Base-by-base conservation (phyloP, 2,888 invertebrate species). In the Epistrophe grossulariae region DNA sequence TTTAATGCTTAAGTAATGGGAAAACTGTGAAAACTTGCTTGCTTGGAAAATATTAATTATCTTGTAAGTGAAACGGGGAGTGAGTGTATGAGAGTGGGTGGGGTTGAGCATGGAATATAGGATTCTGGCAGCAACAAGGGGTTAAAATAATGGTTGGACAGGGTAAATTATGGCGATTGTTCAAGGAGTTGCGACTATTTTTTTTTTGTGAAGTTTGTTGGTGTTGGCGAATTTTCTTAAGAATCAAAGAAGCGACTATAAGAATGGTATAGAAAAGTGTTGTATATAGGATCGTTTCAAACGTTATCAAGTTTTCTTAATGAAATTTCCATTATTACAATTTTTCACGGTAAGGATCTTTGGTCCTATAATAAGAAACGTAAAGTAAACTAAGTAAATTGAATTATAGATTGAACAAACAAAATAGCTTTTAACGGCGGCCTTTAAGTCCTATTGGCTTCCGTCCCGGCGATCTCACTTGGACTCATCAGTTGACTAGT, bases 21-120 rank as follows among this genome's bases (percentile, higher is more conserved):
- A 76, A 87, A 87, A 87, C 76, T 76, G 87, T 76, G 83, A 76
- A 87, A 87, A 87, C 76, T 79, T 87, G 87, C 76, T 87, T 87
- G 79, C 83, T 83, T 57, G 83, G 87, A 83, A 87, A 87, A 87
- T 87, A 87, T 87, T 87, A 87, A 87, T 87, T 87, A 83, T 83
- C 76, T 62, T 80, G 76, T 52, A 66, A 57, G 60, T 52, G 50
- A 45, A 40, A 52, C 10, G 40, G 24, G 60, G 40, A 35, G 43
- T 38, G 35, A 43, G 72, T 60, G 35, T 38, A 19, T 6, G 13
- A 13, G 43, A 15, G 43, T 10, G 57, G 15, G 43, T 13, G 31
- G 31, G 57, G 24, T 24, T 24, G 11, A 0, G n/a, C 28, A 11
- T 64, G 64, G 19, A 66, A 66, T 64, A 48, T 43, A 43, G 62